These are phyloP conservation scores for Epinephelus awoara DNA, from an alignment of 2,797 vertebrate species.

Conservation along the genomic window DNA sequence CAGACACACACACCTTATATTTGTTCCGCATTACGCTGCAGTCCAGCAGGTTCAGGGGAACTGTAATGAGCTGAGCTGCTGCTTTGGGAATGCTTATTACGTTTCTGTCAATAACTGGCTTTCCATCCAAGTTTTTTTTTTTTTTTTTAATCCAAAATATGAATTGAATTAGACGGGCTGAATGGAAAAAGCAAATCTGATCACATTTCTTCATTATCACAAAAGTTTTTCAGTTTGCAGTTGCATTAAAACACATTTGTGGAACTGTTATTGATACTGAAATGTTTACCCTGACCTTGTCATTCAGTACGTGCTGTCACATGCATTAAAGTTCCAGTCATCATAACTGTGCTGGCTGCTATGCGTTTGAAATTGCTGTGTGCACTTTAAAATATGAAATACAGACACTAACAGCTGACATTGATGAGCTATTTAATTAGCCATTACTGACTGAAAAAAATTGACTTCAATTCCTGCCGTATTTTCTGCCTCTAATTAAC, in stretches of 20 bases:
- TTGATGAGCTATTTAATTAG: conserved; percentile 3
- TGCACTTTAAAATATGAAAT: conserved; percentile 8
- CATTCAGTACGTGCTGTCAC: conserved; percentile 19
- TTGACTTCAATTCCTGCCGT: background rate
- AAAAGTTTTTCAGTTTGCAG: conserved; percentile 20
- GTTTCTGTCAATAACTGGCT: conserved; percentile 56
- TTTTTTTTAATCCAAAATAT: conserved; percentile 33
- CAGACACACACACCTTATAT: conserved; percentile 29
- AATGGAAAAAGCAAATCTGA: conserved; percentile 38
- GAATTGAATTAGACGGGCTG: conserved; percentile 36
- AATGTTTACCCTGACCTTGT: conserved; percentile 24
- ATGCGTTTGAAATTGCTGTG: conserved; percentile 8
- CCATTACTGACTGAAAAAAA: background rate
- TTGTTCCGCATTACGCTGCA: conserved; percentile 37
- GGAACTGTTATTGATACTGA: conserved; percentile 33
- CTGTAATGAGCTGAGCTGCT: conserved; percentile 55
- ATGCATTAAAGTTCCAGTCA: conserved; percentile 13
- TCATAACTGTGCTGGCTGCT: conserved; percentile 8
- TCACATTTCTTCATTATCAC: conserved; percentile 42
- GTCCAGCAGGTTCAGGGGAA: conserved; percentile 43
- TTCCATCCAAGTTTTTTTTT: conserved; percentile 38
- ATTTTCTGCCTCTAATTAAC: conserved; percentile 2
- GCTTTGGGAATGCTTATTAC: conserved; percentile 57
- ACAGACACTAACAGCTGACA: conserved; percentile 1
- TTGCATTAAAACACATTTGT: conserved; percentile 27